Percentiles rank a stretch among this genome's conserved stretches.
These are phyloP conservation scores for Propithecus deckenii DNA, from an alignment of 2,797 vertebrate genomes.

Conservation along the genomic window DNA sequence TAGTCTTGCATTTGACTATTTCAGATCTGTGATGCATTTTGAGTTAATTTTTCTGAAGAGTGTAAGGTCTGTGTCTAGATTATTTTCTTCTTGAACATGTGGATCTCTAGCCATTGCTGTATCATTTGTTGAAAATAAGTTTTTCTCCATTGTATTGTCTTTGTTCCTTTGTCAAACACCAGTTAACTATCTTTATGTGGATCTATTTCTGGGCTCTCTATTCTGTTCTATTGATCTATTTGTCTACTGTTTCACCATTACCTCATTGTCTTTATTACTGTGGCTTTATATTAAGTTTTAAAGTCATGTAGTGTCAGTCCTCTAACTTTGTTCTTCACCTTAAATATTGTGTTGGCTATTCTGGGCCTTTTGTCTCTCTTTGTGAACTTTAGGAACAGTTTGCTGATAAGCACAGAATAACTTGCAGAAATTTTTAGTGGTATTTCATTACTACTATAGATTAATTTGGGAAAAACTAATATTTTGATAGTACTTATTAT, in stretches of 20 bases:
- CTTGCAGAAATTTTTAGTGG: neutral
- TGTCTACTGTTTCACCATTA: too few species aligned
- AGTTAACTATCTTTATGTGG: neutral
- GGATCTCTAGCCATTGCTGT: neutral
- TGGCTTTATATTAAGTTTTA: neutral
- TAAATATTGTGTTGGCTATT: neutral
- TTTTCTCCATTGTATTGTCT: neutral
- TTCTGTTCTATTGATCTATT: neutral
- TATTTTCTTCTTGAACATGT: neutral
- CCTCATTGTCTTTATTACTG: neutral
- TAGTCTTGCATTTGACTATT: neutral
- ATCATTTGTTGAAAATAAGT: neutral
- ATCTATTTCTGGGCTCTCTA: neutral
- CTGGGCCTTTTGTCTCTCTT: neutral
- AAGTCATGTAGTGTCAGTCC: neutral
- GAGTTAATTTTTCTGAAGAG: neutral
- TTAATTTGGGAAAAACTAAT: neutral
- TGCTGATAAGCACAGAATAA: neutral
- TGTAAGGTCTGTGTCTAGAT: neutral
- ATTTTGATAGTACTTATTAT: neutral
- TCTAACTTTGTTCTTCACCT: neutral
- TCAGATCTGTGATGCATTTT: neutral
- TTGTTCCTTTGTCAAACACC: neutral
- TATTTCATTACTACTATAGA: neutral
- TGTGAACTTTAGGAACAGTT: neutral